These are phyloP conservation scores for Nephotettix cincticeps DNA, from an alignment of 1,140 invertebrate species.

Conservation along the genomic window DNA sequence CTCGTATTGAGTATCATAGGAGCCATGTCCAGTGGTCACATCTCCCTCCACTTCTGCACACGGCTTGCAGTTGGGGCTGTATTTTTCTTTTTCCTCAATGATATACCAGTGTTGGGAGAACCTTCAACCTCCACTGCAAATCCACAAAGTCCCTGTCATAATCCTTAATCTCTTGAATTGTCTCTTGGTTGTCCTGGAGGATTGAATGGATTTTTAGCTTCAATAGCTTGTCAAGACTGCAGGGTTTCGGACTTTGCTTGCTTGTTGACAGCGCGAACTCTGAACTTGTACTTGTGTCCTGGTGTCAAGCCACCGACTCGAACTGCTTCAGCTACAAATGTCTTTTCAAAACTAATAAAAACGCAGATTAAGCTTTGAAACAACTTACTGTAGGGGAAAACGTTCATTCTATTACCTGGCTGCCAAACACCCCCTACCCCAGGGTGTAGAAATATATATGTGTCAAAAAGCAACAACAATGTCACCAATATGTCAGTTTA, in stretches of 20 bases:
- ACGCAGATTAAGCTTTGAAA: no score
- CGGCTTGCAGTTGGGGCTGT: constrained; percentile 82
- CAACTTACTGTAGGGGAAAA: no score
- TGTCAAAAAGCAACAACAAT: no score
- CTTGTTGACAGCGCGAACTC: constrained; percentile 92
- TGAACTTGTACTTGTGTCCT: constrained; percentile 94
- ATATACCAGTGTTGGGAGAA: constrained; percentile 89
- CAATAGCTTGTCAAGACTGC: constrained; percentile 80
- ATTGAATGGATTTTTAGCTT: constrained; percentile 98
- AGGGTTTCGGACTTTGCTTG: constrained; percentile 95
- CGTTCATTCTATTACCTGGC: no score
- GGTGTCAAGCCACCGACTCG: constrained; percentile 78
- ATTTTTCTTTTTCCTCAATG: constrained; percentile 95
- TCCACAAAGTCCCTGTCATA: constrained; percentile 94
- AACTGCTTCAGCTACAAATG: constrained; percentile 71
- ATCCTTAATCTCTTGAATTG: constrained; percentile 85
- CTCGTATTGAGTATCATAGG: constrained; percentile 87
- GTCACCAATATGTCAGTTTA: no score
- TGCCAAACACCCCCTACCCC: no score
- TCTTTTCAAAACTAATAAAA: no score
- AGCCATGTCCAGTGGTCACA: constrained; percentile 77
- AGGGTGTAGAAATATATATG: no score
- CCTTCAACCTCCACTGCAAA: constrained; percentile 94
- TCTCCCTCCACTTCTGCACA: constrained; percentile 83
- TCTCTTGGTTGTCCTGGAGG: constrained; percentile 82